A percentile compares a stretch with the other conserved stretches of the same genome.
Evolutionary conservation across 2,797 vertebrate species (phyloP).

Genomic region (Margarornis squamiger): DNA sequence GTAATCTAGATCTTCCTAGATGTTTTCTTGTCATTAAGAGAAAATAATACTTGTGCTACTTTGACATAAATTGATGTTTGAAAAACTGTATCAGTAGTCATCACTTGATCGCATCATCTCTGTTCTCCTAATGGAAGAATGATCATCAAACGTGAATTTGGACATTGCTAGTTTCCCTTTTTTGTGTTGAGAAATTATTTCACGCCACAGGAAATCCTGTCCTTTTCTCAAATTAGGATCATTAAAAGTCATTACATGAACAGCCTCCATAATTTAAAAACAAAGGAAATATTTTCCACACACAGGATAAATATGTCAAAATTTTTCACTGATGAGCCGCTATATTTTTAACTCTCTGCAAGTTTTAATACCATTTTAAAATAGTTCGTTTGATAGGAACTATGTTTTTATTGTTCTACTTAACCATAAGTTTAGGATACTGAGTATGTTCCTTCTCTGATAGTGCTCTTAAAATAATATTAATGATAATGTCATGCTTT

Average conservation of each 20-base stretch:
- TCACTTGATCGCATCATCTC: not conserved
- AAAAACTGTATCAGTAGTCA: not conserved
- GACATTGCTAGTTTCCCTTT: not conserved
- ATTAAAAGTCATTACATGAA: conserved; percentile 1
- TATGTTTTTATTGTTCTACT: not conserved
- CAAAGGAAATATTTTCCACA: not conserved
- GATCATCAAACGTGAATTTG: not conserved
- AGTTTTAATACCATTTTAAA: not conserved
- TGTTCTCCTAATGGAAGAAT: not conserved
- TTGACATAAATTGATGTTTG: not conserved
- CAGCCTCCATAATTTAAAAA: not conserved
- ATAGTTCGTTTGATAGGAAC: not conserved
- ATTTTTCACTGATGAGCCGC: not conserved
- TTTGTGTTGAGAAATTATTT: conserved; percentile 15
- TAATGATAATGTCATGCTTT: not conserved
- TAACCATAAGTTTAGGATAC: not conserved
- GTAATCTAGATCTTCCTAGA: not conserved
- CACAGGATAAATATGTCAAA: not conserved
- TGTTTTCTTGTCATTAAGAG: not conserved
- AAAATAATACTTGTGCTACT: not conserved
- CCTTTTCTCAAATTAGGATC: not conserved
- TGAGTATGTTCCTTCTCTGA: not conserved
- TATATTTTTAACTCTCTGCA: not conserved
- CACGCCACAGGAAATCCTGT: not conserved
- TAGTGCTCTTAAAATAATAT: not conserved